Percentiles rank a stretch among this genome's conserved stretches.
These are phyloP conservation scores for Arenaria interpres DNA, from an alignment of 2,113 vertebrate genomes.

Conservation along the genomic window DNA sequence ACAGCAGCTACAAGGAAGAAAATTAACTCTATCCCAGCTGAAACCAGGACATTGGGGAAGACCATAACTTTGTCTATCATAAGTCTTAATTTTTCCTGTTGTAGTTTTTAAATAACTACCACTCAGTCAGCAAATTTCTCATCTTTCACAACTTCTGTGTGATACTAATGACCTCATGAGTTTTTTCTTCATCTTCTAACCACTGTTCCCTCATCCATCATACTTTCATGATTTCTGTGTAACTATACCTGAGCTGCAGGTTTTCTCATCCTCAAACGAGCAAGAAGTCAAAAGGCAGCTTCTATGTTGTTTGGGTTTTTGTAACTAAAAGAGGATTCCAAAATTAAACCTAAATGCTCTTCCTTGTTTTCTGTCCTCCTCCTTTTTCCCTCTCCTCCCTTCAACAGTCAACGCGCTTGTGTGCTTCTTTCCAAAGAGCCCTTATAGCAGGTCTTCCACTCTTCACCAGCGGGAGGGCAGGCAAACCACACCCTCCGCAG, in stretches of 20 bases:
- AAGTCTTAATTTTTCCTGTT: background rate
- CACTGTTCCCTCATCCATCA: background rate
- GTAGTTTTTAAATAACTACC: background rate
- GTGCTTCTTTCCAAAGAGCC: background rate
- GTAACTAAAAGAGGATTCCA: background rate
- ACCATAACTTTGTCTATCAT: background rate
- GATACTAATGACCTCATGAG: background rate
- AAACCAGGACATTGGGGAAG: background rate
- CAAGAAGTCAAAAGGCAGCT: background rate
- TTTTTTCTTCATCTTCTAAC: background rate
- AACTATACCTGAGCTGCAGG: background rate
- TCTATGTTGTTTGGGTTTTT: background rate
- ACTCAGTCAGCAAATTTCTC: background rate
- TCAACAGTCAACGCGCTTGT: background rate
- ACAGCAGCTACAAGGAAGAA: background rate
- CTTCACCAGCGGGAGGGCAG: fast-evolving
- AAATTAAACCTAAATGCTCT: background rate
- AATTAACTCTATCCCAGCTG: background rate
- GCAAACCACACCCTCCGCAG: background rate
- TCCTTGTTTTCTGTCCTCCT: background rate
- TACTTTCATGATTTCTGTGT: background rate
- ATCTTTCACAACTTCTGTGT: background rate
- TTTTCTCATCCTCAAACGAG: background rate
- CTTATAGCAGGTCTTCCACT: background rate
- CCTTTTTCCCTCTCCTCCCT: background rate